Evolutionary conservation across 2,113 vertebrate species (phyloP), one percentile per base, ranked within the genome.

Genomic region (Campylomormyrus tamandua): DNA sequence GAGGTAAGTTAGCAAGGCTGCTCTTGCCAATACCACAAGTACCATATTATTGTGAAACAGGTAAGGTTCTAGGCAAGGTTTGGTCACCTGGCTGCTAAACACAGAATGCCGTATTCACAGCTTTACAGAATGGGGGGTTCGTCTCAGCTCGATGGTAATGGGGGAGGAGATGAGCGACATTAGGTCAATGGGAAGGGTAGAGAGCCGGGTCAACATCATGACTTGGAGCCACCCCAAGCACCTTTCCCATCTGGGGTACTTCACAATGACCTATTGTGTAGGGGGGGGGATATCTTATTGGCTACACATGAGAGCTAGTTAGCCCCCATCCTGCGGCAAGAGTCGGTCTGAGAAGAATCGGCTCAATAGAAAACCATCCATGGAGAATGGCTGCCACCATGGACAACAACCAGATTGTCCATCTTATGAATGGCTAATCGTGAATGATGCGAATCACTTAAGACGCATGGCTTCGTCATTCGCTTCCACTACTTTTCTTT

Each of bases 291-390:
- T 70, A 58, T 85, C n/a, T 86, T 80, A 48, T 39, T 89, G 88
- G 80, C 17, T n/a, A 17, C 42, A 88, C 88, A 89, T 90, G 62
- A 77, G 87, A 52, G 88, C 53, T 88, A 86, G 88, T 58, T 86
- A 17, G 85, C 42, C 39, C 77, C 86, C 84, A 90, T 90, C 91
- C 74, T 92, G 89, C 89, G 87, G 90, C 90, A 92, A 84, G 83
- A 31, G 56, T 53, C n/a, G 88, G 49, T 50, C 87, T 90, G 91
- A 90, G 87, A 27, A 89, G n/a, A 80, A 49, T 39, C 70, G 46
- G n/a, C 42, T 88, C 66, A n/a, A 83, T 24, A 27, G 48, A n/a
- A 90, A 49, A 2, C 74, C 52, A 24, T 21, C 53, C 83, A 42
- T 19, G 35, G 66, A 83, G 42, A 17, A 42, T 45, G 39, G 24